Evolutionary conservation across 2,797 vertebrate genomes (phyloP).

Genomic region (Otolemur crassicaudatus): DNA sequence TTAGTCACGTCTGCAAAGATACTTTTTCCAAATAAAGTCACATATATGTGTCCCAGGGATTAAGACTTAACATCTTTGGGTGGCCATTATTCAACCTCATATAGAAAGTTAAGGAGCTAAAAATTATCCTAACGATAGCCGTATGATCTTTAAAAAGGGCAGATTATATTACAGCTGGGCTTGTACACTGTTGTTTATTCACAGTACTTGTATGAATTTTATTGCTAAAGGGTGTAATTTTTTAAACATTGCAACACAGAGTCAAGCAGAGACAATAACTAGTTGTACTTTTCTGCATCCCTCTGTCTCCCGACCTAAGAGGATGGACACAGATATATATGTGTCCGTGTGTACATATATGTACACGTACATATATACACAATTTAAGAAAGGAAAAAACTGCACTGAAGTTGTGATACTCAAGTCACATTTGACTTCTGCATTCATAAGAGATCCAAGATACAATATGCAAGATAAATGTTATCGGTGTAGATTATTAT

Average conservation of each 20-base stretch:
- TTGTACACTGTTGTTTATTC: slow-evolving; percentile 31
- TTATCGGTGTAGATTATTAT: too few relatives aligned
- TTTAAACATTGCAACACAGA: background rate
- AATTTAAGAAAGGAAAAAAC: too few relatives aligned
- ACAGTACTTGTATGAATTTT: slow-evolving; percentile 45
- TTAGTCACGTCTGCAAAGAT: background rate
- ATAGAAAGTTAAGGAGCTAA: slow-evolving; percentile 36
- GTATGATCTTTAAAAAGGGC: background rate
- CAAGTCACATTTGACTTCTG: too few relatives aligned
- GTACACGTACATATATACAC: background rate
- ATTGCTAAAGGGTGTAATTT: slow-evolving; percentile 47
- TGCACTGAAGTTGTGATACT: too few relatives aligned
- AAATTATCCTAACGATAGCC: background rate
- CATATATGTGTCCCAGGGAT: background rate
- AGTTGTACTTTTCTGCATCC: background rate
- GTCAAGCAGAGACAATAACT: slow-evolving; percentile 6
- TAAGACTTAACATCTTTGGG: background rate
- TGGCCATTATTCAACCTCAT: background rate
- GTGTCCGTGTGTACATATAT: too few relatives aligned
- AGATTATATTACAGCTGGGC: background rate
- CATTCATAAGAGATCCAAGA: too few relatives aligned
- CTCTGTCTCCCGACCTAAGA: background rate
- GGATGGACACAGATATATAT: background rate
- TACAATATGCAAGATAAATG: too few relatives aligned
- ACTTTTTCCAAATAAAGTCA: slow-evolving; percentile 29